These are phyloP conservation scores for Chamaea fasciata DNA, from an alignment of 2,113 vertebrate species.

Conservation along the genomic window DNA sequence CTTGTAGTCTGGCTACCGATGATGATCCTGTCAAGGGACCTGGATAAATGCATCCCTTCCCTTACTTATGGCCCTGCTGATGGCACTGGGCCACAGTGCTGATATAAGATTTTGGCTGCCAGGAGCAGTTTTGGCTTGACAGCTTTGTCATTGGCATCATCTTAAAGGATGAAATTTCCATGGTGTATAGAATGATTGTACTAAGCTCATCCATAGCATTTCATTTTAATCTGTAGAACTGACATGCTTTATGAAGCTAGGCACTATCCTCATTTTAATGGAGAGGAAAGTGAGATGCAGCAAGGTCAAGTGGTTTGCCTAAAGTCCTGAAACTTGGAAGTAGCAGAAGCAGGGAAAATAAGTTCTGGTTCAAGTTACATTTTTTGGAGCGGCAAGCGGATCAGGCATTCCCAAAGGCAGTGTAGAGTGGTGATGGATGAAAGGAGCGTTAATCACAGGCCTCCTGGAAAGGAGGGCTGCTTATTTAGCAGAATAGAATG, in stretches of 20 bases:
- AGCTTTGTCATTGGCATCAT: constrained; percentile 7
- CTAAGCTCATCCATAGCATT: neutral
- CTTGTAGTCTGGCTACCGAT: neutral
- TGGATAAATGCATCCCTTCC: neutral
- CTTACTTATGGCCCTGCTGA: neutral
- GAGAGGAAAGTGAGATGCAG: neutral
- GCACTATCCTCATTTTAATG: neutral
- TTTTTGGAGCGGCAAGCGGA: neutral
- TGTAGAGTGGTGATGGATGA: constrained; percentile 2
- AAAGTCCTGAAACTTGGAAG: constrained; percentile 21
- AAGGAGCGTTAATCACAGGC: constrained; percentile 41
- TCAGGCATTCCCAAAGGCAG: constrained; percentile 49
- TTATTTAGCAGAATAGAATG: constrained; percentile 62
- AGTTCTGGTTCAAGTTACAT: constrained; percentile 24
- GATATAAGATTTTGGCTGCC: constrained; percentile 9
- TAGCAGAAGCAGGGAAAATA: neutral
- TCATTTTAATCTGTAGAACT: constrained; percentile 18
- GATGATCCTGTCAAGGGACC: neutral
- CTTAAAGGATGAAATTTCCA: constrained; percentile 18
- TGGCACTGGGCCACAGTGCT: neutral
- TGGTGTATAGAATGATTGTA: neutral
- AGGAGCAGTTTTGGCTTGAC: constrained; percentile 19
- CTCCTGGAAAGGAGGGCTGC: constrained; percentile 50
- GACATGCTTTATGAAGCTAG: constrained; percentile 16
- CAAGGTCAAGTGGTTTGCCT: constrained; percentile 47